Evolutionary conservation across 2,888 invertebrate species (phyloP).

Genomic region (Troilus luridus): DNA sequence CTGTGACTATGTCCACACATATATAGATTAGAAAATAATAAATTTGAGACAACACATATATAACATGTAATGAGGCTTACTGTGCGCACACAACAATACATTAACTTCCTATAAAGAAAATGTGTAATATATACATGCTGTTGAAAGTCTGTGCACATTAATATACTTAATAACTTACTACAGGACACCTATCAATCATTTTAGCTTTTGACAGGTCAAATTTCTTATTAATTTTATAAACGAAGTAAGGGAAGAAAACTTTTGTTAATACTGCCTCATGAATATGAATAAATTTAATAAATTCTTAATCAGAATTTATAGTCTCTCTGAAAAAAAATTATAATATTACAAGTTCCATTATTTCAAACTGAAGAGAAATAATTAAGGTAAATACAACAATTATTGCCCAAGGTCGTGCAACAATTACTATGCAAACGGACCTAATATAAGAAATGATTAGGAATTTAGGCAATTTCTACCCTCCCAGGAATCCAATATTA

Average conservation of each 20-base stretch:
- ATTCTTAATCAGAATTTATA: slow-evolving; percentile 24
- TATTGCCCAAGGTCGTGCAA: background rate
- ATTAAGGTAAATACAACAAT: background rate
- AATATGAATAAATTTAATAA: background rate
- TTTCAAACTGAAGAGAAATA: background rate
- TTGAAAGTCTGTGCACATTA: background rate
- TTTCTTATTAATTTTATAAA: slow-evolving; percentile 2
- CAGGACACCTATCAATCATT: background rate
- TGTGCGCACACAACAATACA: slow-evolving; percentile 2
- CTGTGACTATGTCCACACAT: background rate
- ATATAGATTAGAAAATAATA: background rate
- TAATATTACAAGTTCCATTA: background rate
- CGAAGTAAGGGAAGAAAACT: background rate
- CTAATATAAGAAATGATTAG: background rate
- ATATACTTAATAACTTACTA: slow-evolving; percentile 22
- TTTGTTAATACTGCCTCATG: slow-evolving; percentile 10
- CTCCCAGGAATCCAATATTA: no score
- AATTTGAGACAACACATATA: background rate
- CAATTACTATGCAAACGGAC: background rate
- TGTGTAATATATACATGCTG: slow-evolving; percentile 31
- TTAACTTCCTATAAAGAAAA: background rate
- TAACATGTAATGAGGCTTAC: background rate
- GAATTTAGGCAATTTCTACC: background rate
- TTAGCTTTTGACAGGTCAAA: background rate
- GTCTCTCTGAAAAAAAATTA: slow-evolving; percentile 31